Conservation (phyloP, 2,113 vertebrate genomes). For the Tympanuchus pallidicinctus region DNA sequence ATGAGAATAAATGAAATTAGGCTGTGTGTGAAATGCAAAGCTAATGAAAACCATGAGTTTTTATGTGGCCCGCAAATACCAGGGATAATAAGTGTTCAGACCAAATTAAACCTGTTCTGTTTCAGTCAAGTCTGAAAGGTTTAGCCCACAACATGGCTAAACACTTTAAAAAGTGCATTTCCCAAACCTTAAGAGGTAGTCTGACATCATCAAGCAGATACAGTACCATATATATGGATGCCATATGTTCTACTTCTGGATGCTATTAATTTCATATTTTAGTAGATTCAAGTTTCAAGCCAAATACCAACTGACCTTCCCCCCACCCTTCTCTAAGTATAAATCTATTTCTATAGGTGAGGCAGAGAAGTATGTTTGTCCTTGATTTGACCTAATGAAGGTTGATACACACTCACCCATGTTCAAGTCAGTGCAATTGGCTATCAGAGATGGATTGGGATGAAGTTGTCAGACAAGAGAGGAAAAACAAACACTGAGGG, state of each 20-base stretch:
- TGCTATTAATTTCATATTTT: conserved; percentile 54
- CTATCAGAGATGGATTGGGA: conserved; percentile 54
- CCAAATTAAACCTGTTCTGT: conserved; percentile 41
- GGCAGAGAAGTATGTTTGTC: conserved; percentile 9
- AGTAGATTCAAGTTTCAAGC: conserved; percentile 65
- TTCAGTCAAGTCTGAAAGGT: conserved; percentile 45
- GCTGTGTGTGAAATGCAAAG: conserved; percentile 69
- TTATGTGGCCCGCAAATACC: conserved; percentile 44
- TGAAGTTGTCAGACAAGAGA: conserved; percentile 52
- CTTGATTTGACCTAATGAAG: conserved; percentile 59
- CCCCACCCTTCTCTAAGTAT: conserved; percentile 12
- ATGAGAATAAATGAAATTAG: conserved; percentile 86
- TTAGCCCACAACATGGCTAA: conserved; percentile 63
- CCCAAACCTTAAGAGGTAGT: conserved; percentile 52
- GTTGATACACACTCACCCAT: conserved; percentile 32
- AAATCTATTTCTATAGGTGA: conserved; percentile 6
- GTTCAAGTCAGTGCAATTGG: conserved; percentile 45
- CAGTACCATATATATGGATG: conserved; percentile 67
- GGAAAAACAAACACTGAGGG: conserved; percentile 33
- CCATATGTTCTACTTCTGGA: conserved; percentile 64
- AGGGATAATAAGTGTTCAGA: conserved; percentile 59
- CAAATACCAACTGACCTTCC: conserved; percentile 51
- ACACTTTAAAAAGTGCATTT: conserved; percentile 43
- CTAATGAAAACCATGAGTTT: conserved; percentile 56
- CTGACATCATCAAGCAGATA: conserved; percentile 67